A percentile compares a stretch with the other conserved stretches of the same genome.
phyloP scores from a whole-genome alignment of 2,113 vertebrate genomes.

The Sylvia atricapilla region DNA sequence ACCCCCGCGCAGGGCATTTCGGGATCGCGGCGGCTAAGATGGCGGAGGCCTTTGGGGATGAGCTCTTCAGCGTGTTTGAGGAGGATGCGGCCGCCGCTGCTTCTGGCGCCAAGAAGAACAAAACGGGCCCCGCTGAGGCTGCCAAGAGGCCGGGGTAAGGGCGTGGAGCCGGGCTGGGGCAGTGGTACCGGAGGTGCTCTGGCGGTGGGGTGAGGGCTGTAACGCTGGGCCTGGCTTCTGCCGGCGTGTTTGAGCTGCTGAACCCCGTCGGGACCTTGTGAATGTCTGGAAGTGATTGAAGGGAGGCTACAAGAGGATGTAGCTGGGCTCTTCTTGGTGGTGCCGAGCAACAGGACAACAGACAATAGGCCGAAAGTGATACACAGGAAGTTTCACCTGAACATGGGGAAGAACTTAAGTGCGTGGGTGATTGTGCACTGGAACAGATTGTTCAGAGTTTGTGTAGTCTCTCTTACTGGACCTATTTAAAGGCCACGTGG shows the following conservation, averaged over 20 bases:
- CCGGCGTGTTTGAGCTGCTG: no score
- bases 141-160: constrained; percentile 74
- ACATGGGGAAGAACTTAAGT: neutral
- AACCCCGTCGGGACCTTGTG: rapidly evolving
- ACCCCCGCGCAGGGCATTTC: neutral
- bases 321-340: rapidly evolving
- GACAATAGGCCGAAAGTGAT: rapidly evolving
- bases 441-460: neutral
- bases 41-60: constrained; percentile 92
- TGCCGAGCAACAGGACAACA: no score
- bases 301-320: neutral
- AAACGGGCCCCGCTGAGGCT: neutral
- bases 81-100: constrained; percentile 68
- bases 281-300: rapidly evolving
- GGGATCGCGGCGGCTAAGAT: constrained; percentile 54
- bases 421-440: no score
- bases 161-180: rapidly evolving
- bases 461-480: neutral
- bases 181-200: rapidly evolving
- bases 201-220: neutral
- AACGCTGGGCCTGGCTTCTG: rapidly evolving
- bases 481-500: rapidly evolving
- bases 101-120: constrained; percentile 66
- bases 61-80: constrained; percentile 94
- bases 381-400: neutral